A percentile compares a stretch with the other conserved stretches of the same genome.
Conservation (phyloP, 2,113 vertebrate genomes). For the Mus spicilegus region DNA sequence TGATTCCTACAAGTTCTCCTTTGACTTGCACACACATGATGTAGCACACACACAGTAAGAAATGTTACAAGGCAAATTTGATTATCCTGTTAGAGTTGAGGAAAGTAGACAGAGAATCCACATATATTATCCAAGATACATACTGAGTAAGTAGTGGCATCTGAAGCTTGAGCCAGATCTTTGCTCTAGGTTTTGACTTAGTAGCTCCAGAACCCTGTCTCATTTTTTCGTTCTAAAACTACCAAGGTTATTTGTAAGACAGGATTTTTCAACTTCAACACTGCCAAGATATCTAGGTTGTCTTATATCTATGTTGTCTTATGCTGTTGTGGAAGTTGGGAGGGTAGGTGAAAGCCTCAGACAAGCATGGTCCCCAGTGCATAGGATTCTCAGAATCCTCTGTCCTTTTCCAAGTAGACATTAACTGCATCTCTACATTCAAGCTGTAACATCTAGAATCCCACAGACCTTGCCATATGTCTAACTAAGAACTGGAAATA, state of each 20-base stretch:
- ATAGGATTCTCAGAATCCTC: background rate
- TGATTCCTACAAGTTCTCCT: background rate
- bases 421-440: background rate
- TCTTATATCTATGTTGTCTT: too few relatives aligned
- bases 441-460: too few relatives aligned
- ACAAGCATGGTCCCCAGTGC: background rate
- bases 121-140: too few relatives aligned
- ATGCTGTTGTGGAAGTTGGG: fast-evolving
- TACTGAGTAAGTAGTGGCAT: background rate
- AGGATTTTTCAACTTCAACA: too few relatives aligned
- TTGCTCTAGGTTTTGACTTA: background rate
- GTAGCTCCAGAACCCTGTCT: fast-evolving
- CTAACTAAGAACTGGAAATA: background rate
- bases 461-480: background rate
- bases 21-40: background rate
- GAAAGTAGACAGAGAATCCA: too few relatives aligned
- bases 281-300: background rate
- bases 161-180: too few relatives aligned
- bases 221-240: too few relatives aligned
- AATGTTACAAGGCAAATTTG: too few relatives aligned
- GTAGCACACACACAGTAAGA: background rate
- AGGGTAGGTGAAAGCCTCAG: background rate
- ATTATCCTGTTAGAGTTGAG: background rate
- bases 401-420: background rate
- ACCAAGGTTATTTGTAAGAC: background rate